Evolutionary conservation across 2,113 vertebrate genomes (phyloP).

Genomic region (Danio rerio): GRCz12tu NC_133183.1:35564501-35565000

Average conservation of each 20-base stretch:
- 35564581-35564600: constrained; percentile 74
- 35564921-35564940: no score
- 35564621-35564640: constrained; percentile 64
- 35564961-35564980: no score
- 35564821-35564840: not conserved
- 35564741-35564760: not conserved
- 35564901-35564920: no score
- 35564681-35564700: constrained; percentile 69
- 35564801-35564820: not conserved
- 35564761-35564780: not conserved
- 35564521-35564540: constrained; percentile 4
- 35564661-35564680: constrained; percentile 73
- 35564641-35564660: constrained; percentile 64
- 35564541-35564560: constrained; percentile 24
- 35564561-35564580: constrained; percentile 35
- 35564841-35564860: no score
- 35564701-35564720: constrained; percentile 55
- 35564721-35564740: constrained; percentile 8
- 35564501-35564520: constrained; percentile 29
- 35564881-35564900: no score
- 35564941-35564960: no score
- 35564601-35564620: constrained; percentile 74
- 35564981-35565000: no score
- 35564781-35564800: not conserved
- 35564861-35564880: no score